These are phyloP conservation scores for Archips crataeganus DNA, from an alignment of 2,888 invertebrate species.

Conservation along the genomic window DNA sequence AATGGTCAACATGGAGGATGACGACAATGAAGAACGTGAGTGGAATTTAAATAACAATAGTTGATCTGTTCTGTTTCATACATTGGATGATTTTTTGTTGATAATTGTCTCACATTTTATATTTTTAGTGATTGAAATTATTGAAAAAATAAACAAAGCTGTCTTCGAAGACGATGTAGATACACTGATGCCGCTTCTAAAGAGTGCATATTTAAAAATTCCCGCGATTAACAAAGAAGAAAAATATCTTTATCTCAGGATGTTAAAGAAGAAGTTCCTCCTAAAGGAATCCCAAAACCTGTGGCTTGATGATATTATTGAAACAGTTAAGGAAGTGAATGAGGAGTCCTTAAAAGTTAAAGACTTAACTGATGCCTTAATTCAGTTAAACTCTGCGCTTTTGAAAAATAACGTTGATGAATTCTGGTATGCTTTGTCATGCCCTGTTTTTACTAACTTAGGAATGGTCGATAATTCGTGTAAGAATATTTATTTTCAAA, in stretches of 20 bases:
- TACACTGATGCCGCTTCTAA: constrained; percentile 77
- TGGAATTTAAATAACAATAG: constrained; percentile 42
- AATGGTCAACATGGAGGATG: constrained; percentile 87
- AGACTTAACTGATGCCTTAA: constrained; percentile 73
- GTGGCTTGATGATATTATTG: constrained; percentile 86
- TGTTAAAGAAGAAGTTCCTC: constrained; percentile 80
- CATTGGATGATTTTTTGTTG: background rate
- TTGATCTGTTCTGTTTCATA: constrained; percentile 35
- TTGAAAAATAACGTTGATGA: constrained; percentile 72
- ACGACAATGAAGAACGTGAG: constrained; percentile 85
- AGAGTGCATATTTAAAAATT: constrained; percentile 77
- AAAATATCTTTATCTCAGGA: constrained; percentile 81
- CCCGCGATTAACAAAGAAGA: constrained; percentile 77
- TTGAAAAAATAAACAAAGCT: constrained; percentile 86
- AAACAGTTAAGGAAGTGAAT: constrained; percentile 76
- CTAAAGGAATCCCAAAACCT: constrained; percentile 85
- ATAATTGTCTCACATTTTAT: constrained; percentile 1
- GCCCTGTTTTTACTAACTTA: constrained; percentile 60
- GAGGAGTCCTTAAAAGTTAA: constrained; percentile 81
- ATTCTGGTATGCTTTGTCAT: constrained; percentile 70
- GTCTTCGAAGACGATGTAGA: constrained; percentile 83
- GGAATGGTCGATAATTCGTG: constrained; percentile 67
- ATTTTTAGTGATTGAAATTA: constrained; percentile 83
- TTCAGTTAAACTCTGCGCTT: constrained; percentile 74
- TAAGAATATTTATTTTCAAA: constrained; percentile 78